A percentile compares a stretch with the other conserved stretches of the same genome.
Conservation (phyloP, 2,113 vertebrate genomes). For the Trogon surrucura region DNA sequence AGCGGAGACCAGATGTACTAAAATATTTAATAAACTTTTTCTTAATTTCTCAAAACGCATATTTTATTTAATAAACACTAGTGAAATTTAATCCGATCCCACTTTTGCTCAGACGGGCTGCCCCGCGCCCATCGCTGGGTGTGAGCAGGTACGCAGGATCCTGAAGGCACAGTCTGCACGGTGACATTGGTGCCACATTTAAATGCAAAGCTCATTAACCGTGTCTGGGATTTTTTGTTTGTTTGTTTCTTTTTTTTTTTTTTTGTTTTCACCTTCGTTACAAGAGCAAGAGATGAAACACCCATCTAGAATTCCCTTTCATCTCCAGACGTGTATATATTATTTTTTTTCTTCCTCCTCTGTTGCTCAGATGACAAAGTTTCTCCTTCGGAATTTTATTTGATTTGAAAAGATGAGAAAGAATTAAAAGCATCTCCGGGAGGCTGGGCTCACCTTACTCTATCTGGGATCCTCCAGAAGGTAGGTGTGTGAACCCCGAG, state of each 20-base stretch:
- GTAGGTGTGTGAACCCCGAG: background rate
- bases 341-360: background rate
- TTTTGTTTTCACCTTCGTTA: background rate
- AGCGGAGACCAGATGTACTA: conserved; percentile 50
- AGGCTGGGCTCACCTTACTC: background rate
- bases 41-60: background rate
- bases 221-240: conserved; percentile 31
- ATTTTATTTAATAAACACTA: conserved; percentile 33
- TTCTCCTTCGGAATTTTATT: conserved; percentile 30
- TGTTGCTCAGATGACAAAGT: conserved; percentile 41
- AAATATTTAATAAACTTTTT: conserved; percentile 74
- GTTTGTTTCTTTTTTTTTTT: background rate
- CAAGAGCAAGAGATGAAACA: conserved; percentile 32
- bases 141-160: background rate
- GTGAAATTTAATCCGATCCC: background rate
- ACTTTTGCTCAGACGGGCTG: background rate
- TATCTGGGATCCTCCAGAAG: background rate
- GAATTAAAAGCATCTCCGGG: background rate
- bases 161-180: background rate
- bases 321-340: background rate
- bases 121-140: background rate
- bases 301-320: conserved; percentile 36
- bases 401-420: conserved; percentile 53
- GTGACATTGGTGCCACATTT: conserved; percentile 44
- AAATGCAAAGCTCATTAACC: conserved; percentile 61